Evolutionary conservation across 2,888 invertebrate genomes (phyloP), one percentile per base, ranked within the genome.

Genomic region (Serripes groenlandicus): DNA sequence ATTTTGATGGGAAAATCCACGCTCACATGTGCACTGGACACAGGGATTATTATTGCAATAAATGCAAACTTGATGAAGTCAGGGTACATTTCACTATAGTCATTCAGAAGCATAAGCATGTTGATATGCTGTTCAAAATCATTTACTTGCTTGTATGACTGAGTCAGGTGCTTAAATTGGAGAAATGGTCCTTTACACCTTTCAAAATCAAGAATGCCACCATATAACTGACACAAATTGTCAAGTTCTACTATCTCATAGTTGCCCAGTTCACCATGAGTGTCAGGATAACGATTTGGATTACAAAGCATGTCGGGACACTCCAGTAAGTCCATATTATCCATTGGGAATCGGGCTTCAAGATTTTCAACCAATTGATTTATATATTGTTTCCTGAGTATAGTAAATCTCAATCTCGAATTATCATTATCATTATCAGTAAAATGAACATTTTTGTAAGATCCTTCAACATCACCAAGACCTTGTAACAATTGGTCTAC

Each of bases 1-100:
- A 71, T 70, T 77, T 32, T 77, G 77, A 11, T 70, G 70, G 32
- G 75, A 76, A 58, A 76, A 76, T 7, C 75, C 75, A 5, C 77
- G 21, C 52, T 76, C 76, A 70, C 76, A 76, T 30, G 76, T 23
- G 69, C 76, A 71, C 68, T 75, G 2, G 75, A 75, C 15, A 75
- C 75, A 34, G 66, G 66, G 30, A 76, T 76, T 4, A 69, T 30
- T 4, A 62, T 21, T 15, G 77, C 62, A 62, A 77, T 37, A 49
- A 52, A 71, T 23, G 77, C 71, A 2, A 71, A 26, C 21, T 52
- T 60, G 49, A 35, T 30, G 26, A 70, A 49, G 30, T 77, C 77
- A 26, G 77, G 77, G 35, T 77, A 77, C 7, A 64, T 52, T 30
- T 78, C 78, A 5, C 28, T 34, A 35, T 77, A 72, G 21, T 72